Conservation (phyloP, 2,888 invertebrate genomes). For the Erynnis tages region DNA sequence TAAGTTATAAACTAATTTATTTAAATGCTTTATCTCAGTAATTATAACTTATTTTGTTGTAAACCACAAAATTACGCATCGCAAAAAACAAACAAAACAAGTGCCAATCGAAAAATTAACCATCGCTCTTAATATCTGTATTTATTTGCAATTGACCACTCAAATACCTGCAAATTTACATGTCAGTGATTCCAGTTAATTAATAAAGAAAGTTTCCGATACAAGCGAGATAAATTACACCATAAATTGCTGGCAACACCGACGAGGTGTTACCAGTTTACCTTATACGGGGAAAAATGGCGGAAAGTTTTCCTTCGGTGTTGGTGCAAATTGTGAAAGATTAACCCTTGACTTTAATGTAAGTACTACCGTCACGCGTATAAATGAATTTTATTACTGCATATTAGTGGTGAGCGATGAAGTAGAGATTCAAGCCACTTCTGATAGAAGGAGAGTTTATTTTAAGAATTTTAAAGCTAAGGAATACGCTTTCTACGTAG, state of each 20-base stretch:
- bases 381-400: too few species aligned
- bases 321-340: conserved; percentile 5
- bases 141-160: conserved; percentile 11
- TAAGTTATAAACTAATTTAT: too few species aligned
- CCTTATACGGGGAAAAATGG: conserved; percentile 32
- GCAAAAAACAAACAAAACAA: background rate
- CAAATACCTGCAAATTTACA: conserved; percentile 10
- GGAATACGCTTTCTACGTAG: too few species aligned
- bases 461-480: too few species aligned
- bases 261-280: conserved; percentile 28
- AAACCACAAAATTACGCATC: too few species aligned
- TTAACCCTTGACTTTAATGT: background rate
- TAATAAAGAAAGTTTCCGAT: conserved; percentile 31
- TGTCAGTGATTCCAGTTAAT: conserved; percentile 28
- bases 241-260: conserved; percentile 31
- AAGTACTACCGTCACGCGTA: too few species aligned
- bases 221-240: conserved; percentile 31
- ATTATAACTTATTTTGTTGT: too few species aligned
- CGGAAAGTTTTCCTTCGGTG: conserved; percentile 20
- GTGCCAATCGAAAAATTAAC: background rate
- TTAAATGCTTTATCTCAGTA: too few species aligned
- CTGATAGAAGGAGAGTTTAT: too few species aligned
- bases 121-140: background rate
- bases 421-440: too few species aligned
- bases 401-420: too few species aligned